phyloP scores from a whole-genome alignment of 2,113 vertebrate species.

The Syngnathus scovelli region DNA sequence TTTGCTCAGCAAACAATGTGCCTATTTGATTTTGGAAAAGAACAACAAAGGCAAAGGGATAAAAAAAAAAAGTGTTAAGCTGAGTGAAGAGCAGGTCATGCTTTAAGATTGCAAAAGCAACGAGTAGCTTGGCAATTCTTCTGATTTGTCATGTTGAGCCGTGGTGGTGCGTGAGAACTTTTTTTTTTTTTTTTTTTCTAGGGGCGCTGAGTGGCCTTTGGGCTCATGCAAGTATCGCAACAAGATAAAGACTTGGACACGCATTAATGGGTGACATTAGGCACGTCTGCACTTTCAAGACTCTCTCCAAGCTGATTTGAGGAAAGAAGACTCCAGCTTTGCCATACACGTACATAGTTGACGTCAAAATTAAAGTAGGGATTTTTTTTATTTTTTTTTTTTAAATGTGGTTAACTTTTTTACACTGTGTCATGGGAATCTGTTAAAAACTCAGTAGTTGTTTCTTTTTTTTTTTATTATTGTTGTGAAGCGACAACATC shows the following conservation, averaged over 20 bases:
- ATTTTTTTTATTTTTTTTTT: too few species aligned
- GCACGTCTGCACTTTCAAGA: neutral
- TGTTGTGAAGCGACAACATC: too few species aligned
- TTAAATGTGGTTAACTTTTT: too few species aligned
- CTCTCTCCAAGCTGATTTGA: too few species aligned
- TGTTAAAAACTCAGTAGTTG: too few species aligned
- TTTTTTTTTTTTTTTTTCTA: constrained; percentile 17
- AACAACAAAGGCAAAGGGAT: neutral
- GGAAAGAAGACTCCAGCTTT: too few species aligned
- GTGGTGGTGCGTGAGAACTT: neutral
- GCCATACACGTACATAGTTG: too few species aligned
- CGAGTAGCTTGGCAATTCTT: constrained; percentile 1
- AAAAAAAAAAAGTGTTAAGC: neutral
- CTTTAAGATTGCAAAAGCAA: constrained; percentile 7
- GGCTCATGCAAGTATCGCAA: neutral
- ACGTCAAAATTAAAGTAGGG: too few species aligned
- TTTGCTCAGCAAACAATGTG: constrained; percentile 14
- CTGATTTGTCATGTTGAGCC: constrained; percentile 12
- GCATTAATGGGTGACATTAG: neutral
- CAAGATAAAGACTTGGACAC: neutral
- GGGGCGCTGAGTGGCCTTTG: neutral
- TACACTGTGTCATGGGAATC: too few species aligned
- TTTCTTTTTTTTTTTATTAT: too few species aligned
- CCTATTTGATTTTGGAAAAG: constrained; percentile 6
- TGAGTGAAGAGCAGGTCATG: neutral